phyloP scores from a whole-genome alignment of 2,113 vertebrate species.

The Anoplopoma fimbria region DNA sequence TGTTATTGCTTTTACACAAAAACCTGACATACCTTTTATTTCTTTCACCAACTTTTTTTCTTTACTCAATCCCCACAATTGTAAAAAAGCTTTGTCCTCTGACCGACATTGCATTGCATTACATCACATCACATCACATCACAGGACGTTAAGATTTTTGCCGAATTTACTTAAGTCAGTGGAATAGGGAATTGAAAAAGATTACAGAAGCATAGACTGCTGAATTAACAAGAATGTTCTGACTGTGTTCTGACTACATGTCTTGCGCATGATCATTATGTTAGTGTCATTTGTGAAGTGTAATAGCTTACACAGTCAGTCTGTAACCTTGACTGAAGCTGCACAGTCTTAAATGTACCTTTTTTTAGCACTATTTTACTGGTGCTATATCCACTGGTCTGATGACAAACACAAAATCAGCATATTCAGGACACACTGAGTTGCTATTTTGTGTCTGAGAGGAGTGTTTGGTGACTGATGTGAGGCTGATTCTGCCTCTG shows the following conservation, averaged over 20 bases:
- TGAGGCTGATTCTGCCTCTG: constrained; percentile 12
- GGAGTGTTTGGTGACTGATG: constrained; percentile 6
- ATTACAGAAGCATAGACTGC: not conserved
- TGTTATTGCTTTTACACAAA: not conserved
- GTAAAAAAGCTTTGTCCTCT: not conserved
- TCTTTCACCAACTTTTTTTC: not conserved
- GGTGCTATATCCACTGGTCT: not conserved
- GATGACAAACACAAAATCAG: constrained; percentile 47
- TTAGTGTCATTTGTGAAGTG: constrained; percentile 15
- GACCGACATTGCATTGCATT: not conserved
- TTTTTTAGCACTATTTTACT: constrained; percentile 29
- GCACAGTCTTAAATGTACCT: not conserved
- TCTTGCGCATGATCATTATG: not conserved
- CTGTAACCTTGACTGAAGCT: constrained; percentile 11
- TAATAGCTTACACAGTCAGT: constrained; percentile 34
- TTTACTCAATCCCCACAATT: not conserved
- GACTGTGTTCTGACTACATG: constrained; percentile 12
- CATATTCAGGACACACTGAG: constrained; percentile 14
- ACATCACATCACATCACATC: not conserved
- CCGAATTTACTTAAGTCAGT: not conserved
- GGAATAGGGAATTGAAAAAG: not conserved
- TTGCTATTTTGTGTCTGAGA: not conserved
- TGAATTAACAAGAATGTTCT: constrained; percentile 35
- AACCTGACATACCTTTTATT: not conserved
- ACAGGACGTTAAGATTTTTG: not conserved